Base-by-base conservation (phyloP, 2,113 vertebrate species). In the Hyperoodon ampullatus region DNA sequence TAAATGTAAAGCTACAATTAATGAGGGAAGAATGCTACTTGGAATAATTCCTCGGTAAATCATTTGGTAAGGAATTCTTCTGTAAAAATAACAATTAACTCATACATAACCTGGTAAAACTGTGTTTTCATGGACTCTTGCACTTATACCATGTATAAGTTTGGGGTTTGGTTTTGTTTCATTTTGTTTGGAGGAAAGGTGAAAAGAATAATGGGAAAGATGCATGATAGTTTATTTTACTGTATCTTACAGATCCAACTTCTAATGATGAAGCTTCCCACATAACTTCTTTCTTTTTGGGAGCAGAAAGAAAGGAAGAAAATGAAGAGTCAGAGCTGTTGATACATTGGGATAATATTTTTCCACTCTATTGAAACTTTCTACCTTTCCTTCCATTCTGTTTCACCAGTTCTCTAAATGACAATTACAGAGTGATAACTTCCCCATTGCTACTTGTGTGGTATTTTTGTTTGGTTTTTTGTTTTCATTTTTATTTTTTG, bases 231-330 rank as follows among this genome's bases (percentile, higher is more conserved):
- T 97, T 98, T 98, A 98, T 98, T 99, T 98, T 98, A 98, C 98
- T 99, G 78, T 98, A 98, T 98, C 98, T 99, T 98, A 98, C 98
- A 98, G 98, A 98, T 98, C 97, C 98, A 98, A 98, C 98, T 91
- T 98, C 98, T 98, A 98, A 98, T 98, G 98, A 98, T 98, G 98
- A 98, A 98, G 98, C 97, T 98, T 98, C 98, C 98, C 98, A 98
- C 98, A 98, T 99, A 99, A 98, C 98, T 98, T 99, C 98, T 99
- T 99, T 99, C 97, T 98, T 98, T 98, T 98, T 97, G 98, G 98
- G 97, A 98, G 98, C 98, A 98, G 98, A 98, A 98, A 98, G 97
- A 98, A 98, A 98, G 98, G 98, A 98, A 99, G 98, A 98, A 98
- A 98, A 98, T 98, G 98, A 99, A 99, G 98, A 98, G 97, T 98